Evolutionary conservation across 2,113 vertebrate genomes (phyloP).

Genomic region (Chauna torquata): DNA sequence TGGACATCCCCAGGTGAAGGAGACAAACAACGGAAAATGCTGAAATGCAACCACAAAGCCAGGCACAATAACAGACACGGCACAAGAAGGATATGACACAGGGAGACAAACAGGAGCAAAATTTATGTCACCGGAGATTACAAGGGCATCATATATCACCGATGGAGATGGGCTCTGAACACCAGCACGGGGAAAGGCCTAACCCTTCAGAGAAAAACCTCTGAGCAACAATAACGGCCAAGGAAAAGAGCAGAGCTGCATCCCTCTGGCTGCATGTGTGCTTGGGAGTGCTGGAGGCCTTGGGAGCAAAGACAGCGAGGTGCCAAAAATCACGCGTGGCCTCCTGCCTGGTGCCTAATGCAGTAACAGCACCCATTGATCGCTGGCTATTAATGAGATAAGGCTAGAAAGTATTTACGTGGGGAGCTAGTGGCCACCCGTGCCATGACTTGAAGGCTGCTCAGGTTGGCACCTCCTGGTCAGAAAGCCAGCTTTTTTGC

Average conservation of each 20-base stretch:
- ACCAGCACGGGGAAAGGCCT: neutral
- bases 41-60: neutral
- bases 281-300: rapidly evolving
- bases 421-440: neutral
- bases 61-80: slow-evolving; percentile 40
- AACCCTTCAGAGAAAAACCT: neutral
- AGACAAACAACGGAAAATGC: slow-evolving; percentile 29
- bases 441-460: rapidly evolving
- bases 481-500: neutral
- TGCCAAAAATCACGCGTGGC: neutral
- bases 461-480: neutral
- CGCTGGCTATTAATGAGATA: rapidly evolving
- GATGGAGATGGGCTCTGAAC: neutral
- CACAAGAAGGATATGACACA: slow-evolving; percentile 35
- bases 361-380: neutral
- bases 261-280: neutral
- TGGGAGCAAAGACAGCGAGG: neutral
- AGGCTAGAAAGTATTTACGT: neutral
- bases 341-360: neutral
- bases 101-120: slow-evolving; percentile 59
- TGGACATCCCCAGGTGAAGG: slow-evolving; percentile 54
- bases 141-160: slow-evolving; percentile 41
- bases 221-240: neutral
- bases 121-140: slow-evolving; percentile 58
- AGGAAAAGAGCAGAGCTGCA: neutral